Evolutionary conservation across 2,797 vertebrate genomes (phyloP).

Genomic region (Aphelocoma californica): DNA sequence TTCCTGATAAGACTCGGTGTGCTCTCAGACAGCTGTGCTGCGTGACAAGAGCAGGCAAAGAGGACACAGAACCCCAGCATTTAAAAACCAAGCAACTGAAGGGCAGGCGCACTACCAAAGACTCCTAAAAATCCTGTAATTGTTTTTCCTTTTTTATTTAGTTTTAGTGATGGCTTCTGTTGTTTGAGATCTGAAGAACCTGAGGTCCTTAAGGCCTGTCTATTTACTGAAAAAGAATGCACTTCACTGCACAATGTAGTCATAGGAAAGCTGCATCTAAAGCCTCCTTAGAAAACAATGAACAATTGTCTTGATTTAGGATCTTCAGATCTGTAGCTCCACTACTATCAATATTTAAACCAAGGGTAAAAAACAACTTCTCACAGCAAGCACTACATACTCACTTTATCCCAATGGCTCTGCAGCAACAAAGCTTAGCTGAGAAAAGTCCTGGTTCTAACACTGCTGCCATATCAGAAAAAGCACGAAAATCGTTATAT

Average conservation of each 20-base stretch:
- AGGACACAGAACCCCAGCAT: neutral
- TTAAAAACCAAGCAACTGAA: neutral
- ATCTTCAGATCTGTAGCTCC: neutral
- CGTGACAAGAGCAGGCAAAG: neutral
- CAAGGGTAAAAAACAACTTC: neutral
- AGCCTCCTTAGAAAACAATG: neutral
- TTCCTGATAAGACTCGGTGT: neutral
- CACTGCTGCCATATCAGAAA: neutral
- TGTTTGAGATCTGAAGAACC: constrained; percentile 19
- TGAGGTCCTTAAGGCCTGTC: neutral
- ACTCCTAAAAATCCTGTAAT: neutral
- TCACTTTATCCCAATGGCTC: neutral
- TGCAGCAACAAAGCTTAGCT: neutral
- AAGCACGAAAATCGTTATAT: neutral
- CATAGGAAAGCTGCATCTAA: neutral
- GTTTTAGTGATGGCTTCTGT: neutral
- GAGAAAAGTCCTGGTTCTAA: constrained; percentile 9
- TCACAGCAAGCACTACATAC: neutral
- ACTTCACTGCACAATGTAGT: neutral
- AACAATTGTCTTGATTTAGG: neutral
- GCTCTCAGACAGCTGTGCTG: neutral
- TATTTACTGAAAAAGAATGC: neutral
- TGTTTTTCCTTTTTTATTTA: neutral
- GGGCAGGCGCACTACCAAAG: neutral
- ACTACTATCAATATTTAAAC: neutral